Conservation (phyloP, 2,113 vertebrate species). For the Ancistrus triradiatus region DNA sequence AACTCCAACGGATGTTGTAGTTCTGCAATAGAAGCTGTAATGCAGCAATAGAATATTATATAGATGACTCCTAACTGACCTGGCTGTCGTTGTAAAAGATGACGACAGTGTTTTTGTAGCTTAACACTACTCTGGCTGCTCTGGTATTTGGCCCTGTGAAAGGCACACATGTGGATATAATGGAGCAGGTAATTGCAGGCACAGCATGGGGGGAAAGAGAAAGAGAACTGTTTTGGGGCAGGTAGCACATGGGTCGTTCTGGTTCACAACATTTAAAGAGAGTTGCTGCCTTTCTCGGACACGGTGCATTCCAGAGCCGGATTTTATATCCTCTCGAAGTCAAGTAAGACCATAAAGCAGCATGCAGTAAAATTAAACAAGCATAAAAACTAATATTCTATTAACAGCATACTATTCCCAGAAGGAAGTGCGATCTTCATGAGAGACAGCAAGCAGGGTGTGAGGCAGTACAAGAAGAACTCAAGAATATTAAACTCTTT, state of each 20-base stretch:
- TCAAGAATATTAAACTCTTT: not conserved
- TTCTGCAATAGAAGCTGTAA: not conserved
- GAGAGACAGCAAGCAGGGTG: not conserved
- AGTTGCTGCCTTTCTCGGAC: conserved; percentile 11
- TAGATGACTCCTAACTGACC: not conserved
- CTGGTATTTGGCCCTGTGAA: conserved; percentile 19
- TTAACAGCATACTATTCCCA: conserved; percentile 30
- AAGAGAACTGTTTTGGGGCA: conserved; percentile 20
- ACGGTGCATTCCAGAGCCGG: conserved; percentile 19
- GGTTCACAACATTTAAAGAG: conserved; percentile 33
- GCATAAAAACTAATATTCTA: conserved; percentile 45
- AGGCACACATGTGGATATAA: conserved; percentile 36
- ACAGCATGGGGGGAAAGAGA: conserved; percentile 17
- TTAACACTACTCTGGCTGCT: not conserved
- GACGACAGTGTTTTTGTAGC: conserved; percentile 18
- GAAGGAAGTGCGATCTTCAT: conserved; percentile 16
- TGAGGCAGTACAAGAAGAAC: not conserved
- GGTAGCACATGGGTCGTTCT: conserved; percentile 24
- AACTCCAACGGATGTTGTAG: not conserved
- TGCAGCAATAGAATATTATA: not conserved
- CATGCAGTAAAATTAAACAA: conserved; percentile 42
- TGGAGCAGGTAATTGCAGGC: conserved; percentile 38
- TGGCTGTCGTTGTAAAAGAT: not conserved
- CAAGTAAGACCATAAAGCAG: conserved; percentile 30
- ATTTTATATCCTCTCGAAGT: conserved; percentile 29